Evolutionary conservation across 2,797 vertebrate species (phyloP), one percentile per base, ranked within the genome.

Genomic region (Tolypeutes matacus): DNA sequence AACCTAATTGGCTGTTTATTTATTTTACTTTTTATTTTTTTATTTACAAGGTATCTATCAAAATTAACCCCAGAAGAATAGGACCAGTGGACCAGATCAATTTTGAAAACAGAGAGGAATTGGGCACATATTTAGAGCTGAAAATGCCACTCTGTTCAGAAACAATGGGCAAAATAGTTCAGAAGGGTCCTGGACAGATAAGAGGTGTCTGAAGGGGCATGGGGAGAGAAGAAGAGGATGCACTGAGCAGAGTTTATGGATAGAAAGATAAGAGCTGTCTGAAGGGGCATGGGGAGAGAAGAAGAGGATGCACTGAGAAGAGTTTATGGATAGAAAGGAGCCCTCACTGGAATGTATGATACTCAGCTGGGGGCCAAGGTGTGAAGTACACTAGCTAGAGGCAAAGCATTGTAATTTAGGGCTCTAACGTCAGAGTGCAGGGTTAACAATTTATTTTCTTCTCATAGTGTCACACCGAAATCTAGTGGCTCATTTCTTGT

Each of bases 161-260:
- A 29, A 39, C 17, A 17, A 14, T 60, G 34, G 25, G 9, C 17
- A 5, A 29, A 6, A 4, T 11, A 18, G 9, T 39, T 56, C n/a
- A 53, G 15, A 36, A 29, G 46, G 14, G 39, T 13, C 4, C 14
- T 18, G 53, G 53, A 13, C 5, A 81, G n/a, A 53, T 36, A 31
- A 31, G 13, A 17, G 11, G 2, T 8, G 0, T 5, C 4, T 7
- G 23, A 20, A 53, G 53, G 23, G n/a, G 39, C 7, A 8, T 5
- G 34, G 67, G 10, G 20, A n/a, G 20, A 42, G 18, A n/a, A 53
- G 15, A 72, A 18, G 14, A 2, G 25, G 25, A 14, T 29, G 5
- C 56, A 56, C 39, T 58, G 34, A 11, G 25, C 2, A 7, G 39
- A 15, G 14, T 11, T 21, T 92, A 3, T 11, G 3, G 89, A 31